Percentiles rank a stretch among this genome's conserved stretches.
These are phyloP conservation scores for Meteorus sp. DNA, from an alignment of 1,140 invertebrate genomes.

Conservation along the genomic window DNA sequence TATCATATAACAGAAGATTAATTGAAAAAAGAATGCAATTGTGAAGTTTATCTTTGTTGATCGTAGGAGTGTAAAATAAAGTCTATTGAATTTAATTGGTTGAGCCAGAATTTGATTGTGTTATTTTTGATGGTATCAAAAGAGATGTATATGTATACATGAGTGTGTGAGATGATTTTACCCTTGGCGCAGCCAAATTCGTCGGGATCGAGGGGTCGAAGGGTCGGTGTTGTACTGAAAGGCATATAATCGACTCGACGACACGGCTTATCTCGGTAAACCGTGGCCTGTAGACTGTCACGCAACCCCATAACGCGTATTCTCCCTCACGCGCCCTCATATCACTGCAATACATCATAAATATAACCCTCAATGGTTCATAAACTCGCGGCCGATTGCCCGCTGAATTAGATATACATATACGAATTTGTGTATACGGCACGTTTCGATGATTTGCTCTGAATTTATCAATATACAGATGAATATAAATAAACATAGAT, in stretches of 20 bases:
- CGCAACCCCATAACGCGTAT: constrained; percentile 27
- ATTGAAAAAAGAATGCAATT: too few relatives aligned
- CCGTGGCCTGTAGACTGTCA: constrained; percentile 40
- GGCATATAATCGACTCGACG: constrained; percentile 50
- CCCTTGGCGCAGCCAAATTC: neutral
- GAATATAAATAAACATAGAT: too few relatives aligned
- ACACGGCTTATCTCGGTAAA: constrained; percentile 54
- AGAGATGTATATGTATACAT: neutral
- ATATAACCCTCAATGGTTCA: constrained; percentile 8
- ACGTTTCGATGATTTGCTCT: neutral
- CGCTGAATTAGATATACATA: neutral
- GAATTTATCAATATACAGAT: too few relatives aligned
- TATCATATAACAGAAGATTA: too few relatives aligned
- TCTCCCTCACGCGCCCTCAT: constrained; percentile 9
- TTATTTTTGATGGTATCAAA: too few relatives aligned
- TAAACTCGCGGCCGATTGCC: constrained; percentile 9
- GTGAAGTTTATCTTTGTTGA: too few relatives aligned
- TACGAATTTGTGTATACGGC: too few relatives aligned
- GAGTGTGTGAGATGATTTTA: neutral
- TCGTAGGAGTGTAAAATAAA: too few relatives aligned
- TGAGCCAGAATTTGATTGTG: too few relatives aligned
- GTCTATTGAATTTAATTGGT: too few relatives aligned
- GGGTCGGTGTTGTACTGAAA: constrained; percentile 3
- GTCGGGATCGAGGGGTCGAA: neutral
- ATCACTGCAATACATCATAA: constrained; percentile 13